Conservation (phyloP, 2,113 vertebrate species). For the Piaya cayana region DNA sequence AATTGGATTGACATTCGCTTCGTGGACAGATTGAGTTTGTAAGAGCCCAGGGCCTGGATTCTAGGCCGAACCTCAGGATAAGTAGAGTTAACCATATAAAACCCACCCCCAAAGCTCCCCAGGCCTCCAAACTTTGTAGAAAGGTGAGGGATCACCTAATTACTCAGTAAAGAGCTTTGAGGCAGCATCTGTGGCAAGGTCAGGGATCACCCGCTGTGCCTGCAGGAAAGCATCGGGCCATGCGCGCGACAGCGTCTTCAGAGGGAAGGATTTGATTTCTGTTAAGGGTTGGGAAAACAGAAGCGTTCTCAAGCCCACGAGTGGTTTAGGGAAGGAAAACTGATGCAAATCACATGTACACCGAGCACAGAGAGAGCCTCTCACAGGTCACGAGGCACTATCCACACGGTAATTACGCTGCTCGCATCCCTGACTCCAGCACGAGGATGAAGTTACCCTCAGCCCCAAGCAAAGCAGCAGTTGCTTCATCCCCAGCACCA, state of each 20-base stretch:
- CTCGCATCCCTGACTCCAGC: not conserved
- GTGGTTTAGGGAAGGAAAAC: not conserved
- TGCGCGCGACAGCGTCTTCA: not conserved
- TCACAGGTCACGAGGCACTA: not conserved
- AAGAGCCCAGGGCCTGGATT: conserved; percentile 18
- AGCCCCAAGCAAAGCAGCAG: not conserved
- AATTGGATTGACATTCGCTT: conserved; percentile 49
- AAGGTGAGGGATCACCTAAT: conserved; percentile 12
- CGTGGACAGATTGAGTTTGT: conserved; percentile 60
- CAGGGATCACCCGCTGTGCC: not conserved
- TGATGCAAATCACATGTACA: not conserved
- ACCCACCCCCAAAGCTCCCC: not conserved
- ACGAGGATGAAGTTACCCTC: not conserved
- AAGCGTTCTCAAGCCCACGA: conserved; percentile 32
- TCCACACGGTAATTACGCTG: not conserved
- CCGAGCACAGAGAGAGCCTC: not conserved
- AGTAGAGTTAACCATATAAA: not conserved
- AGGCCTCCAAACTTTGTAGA: not conserved
- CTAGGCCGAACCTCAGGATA: not conserved
- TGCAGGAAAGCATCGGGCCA: not conserved
- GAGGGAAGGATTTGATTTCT: conserved; percentile 28
- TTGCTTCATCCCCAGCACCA: not conserved
- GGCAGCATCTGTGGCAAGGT: conserved; percentile 25
- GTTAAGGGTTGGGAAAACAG: not conserved
- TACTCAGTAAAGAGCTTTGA: not conserved